Percentiles rank a stretch among this genome's conserved stretches.
Evolutionary conservation across 2,797 vertebrate genomes (phyloP).

Genomic region (Neosilurus mollespiculum): DNA sequence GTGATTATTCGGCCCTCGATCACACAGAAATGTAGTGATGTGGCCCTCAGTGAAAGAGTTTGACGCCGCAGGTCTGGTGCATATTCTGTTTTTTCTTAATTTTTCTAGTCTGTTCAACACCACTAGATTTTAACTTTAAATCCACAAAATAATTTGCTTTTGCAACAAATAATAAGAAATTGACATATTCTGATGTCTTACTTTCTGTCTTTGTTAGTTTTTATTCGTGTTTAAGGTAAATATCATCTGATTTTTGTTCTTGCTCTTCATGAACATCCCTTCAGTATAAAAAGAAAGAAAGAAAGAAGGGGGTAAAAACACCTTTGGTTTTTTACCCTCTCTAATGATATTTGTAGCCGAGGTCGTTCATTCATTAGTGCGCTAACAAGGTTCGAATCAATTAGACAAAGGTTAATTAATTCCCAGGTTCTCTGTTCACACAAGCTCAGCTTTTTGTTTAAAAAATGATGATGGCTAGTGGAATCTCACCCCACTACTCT

Average conservation of each 20-base stretch:
- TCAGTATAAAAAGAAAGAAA: not conserved
- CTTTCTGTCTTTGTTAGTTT: not conserved
- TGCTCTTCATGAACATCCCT: not conserved
- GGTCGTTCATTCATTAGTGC: conserved; percentile 44
- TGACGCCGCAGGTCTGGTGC: not conserved
- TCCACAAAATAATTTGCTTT: not conserved
- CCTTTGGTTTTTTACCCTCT: not conserved
- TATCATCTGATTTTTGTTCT: not conserved
- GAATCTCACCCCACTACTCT: not conserved
- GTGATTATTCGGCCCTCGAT: too few relatives aligned
- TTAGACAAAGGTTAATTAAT: conserved; percentile 64
- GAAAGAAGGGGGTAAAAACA: not conserved
- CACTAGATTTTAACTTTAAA: not conserved
- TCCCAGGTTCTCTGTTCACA: conserved; percentile 56
- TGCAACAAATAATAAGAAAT: not conserved
- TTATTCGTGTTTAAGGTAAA: not conserved
- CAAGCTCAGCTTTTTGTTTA: conserved; percentile 48
- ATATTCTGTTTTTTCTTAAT: not conserved
- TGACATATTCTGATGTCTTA: not conserved
- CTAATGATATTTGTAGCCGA: not conserved
- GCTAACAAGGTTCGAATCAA: conserved; percentile 58
- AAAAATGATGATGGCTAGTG: conserved; percentile 25
- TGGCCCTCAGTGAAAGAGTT: too few relatives aligned
- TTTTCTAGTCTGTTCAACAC: not conserved
- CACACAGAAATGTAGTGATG: too few relatives aligned